Conservation (phyloP, 2,888 invertebrate species). For the Latrodectus hesperus region DNA sequence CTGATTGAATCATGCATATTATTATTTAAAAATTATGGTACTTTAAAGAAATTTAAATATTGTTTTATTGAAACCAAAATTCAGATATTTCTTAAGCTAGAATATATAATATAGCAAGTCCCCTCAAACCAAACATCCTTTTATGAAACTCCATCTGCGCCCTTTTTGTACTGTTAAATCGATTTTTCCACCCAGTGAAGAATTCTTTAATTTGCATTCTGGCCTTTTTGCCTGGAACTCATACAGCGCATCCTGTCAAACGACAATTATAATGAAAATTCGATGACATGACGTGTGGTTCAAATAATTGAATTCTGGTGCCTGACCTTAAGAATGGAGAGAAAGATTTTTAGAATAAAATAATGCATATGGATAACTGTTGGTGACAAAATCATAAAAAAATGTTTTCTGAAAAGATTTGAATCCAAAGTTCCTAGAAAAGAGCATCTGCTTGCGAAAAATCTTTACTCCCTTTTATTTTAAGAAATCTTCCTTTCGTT, state of each 20-base stretch:
- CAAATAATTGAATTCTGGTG: constrained; percentile 45
- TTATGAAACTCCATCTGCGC: neutral
- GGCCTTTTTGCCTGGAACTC: neutral
- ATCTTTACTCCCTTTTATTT: neutral
- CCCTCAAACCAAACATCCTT: no score
- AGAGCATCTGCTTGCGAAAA: neutral
- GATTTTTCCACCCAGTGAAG: neutral
- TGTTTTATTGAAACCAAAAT: no score
- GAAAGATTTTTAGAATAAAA: constrained; percentile 38
- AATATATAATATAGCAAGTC: no score
- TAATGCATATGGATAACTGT: constrained; percentile 38
- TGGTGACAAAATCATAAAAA: neutral
- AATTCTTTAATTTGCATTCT: constrained; percentile 15
- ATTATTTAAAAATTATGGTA: no score
- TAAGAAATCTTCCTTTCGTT: no score
- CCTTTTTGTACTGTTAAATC: neutral
- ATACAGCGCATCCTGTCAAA: constrained; percentile 32
- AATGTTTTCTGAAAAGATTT: constrained; percentile 21
- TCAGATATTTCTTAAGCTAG: no score
- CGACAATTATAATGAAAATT: constrained; percentile 63
- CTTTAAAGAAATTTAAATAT: no score
- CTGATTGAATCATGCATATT: no score
- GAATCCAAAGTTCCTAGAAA: neutral
- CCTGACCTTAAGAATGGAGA: constrained; percentile 13
- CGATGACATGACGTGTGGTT: constrained; percentile 40